A percentile compares a stretch with the other conserved stretches of the same genome.
Conservation (phyloP, 64 coral and sea anemone genomes). For the Montipora capricornis region DNA sequence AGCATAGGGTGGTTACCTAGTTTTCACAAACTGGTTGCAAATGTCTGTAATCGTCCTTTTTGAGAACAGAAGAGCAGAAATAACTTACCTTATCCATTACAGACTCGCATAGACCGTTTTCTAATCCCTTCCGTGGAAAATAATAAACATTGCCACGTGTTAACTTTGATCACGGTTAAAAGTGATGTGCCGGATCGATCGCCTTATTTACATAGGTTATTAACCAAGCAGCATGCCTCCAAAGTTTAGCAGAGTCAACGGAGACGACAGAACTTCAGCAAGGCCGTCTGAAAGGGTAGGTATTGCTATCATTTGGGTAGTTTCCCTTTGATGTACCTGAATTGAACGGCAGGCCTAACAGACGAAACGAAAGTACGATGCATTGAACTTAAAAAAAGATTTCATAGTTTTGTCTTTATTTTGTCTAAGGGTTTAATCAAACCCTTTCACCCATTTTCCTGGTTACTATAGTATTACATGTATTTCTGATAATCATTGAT, state of each 20-base stretch:
- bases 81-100: background rate
- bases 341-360: too few relatives aligned
- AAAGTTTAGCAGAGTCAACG: constrained; percentile 78
- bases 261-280: constrained; percentile 60
- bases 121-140: background rate
- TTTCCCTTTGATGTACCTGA: too few relatives aligned
- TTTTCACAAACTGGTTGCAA: too few relatives aligned
- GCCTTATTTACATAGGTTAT: background rate
- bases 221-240: constrained; percentile 62
- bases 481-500: too few relatives aligned
- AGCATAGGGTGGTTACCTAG: too few relatives aligned
- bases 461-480: too few relatives aligned
- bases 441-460: too few relatives aligned
- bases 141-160: constrained; percentile 22
- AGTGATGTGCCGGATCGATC: background rate
- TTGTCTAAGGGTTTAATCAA: too few relatives aligned
- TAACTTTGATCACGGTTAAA: background rate
- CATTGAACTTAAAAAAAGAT: too few relatives aligned
- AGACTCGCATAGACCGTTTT: background rate
- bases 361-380: too few relatives aligned
- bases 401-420: too few relatives aligned
- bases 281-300: constrained; percentile 82
- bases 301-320: background rate
- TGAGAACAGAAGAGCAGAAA: background rate
- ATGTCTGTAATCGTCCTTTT: too few relatives aligned